Evolutionary conservation across 1,140 invertebrate genomes (phyloP), one percentile per base, ranked within the genome.

Genomic region (Rhagoletis pomonella): DNA sequence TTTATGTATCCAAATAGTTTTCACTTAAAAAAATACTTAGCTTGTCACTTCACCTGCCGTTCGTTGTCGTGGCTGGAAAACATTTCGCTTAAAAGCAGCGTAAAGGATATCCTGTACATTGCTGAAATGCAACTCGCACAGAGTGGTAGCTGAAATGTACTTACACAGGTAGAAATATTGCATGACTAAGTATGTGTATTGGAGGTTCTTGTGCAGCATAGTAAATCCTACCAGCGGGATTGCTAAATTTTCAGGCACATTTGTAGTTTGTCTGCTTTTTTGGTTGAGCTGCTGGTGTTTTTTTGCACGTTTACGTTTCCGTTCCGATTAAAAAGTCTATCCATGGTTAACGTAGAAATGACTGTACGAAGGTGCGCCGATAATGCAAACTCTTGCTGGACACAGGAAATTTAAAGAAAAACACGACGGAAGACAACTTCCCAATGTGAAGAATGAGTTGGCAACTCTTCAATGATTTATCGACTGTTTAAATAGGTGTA

Each of bases 311-410:
- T 73, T 73, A 0, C 67, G 14, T 47, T 73, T 73, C 67, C 67
- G 67, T 73, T 73, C 14, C 44, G 67, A 73, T 73, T 73, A 73
- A 12, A 73, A 73, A 39, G 67, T 47, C 42, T 73, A 73, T 47
- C 12, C 67, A 42, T 44, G 42, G 12, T 5, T 73, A 44, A 29
- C 67, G 14, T 44, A 42, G 14, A 42, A 47, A 73, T 47, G 67
- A 44, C 42, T 73, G 42, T 73, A 7, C 67, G 42, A 39, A 73
- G 39, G 67, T 44, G 12, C 14, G 14, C 12, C 42, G 44, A 19
- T 19, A 64, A 64, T 64, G 4, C 62, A 64, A 64, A 0, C 29
- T 29, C 29, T 29, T 29, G 29, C 29, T 29, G 29, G 29, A 29
- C 29, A 29, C 29, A 29, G 29, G 29, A 29, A 0, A 29, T 29